Base-by-base conservation (phyloP, 2,113 vertebrate genomes). In the Odocoileus virginianus region DNA sequence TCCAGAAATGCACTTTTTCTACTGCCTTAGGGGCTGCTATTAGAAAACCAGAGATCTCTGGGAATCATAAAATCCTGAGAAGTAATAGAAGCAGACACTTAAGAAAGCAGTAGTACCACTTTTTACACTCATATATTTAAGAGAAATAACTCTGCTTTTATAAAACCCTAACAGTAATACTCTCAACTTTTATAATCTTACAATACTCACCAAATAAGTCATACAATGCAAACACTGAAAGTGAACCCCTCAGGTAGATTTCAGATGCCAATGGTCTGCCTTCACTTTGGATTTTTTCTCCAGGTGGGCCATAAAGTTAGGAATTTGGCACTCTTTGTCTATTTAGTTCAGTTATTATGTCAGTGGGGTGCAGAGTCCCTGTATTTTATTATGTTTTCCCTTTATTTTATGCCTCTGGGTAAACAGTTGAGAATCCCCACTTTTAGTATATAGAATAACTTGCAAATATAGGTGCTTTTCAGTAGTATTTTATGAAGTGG, bases 51-150 rank as follows among this genome's bases (percentile, higher is more conserved):
- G 92, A 97, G 81, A 91, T 82, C 17, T 23, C 47, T 88, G 47
- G 14, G 58, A 85, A 19, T 91, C 87, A 98, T 94, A 96, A 96
- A 97, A 97, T 55, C n/a, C 30, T 82, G 82, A 94, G 64, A 82
- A 88, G 43, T 71, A 97, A 86, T 97, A 95, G 97, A 97, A 94
- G 85, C 43, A 95, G 85, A 98, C 76, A 91, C 86, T 95, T 95
- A 96, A 85, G 40, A 83, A 97, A 96, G 84, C 74, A 95, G 71
- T 60, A 86, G 45, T 67, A 61, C 23, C 84, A 86, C 57, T 82
- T 95, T 96, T 90, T 88, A 97, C 12, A 92, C 28, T 95, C 43
- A 28, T 85, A 33, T 94, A 95, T 95, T 97, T 95, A 96, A 92
- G 52, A 91, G 52, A 97, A 97, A 97, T 91, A 92, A 94, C 67